Base-by-base conservation (phyloP, 2,888 invertebrate genomes). In the Psococerastis gibbosa region DNA sequence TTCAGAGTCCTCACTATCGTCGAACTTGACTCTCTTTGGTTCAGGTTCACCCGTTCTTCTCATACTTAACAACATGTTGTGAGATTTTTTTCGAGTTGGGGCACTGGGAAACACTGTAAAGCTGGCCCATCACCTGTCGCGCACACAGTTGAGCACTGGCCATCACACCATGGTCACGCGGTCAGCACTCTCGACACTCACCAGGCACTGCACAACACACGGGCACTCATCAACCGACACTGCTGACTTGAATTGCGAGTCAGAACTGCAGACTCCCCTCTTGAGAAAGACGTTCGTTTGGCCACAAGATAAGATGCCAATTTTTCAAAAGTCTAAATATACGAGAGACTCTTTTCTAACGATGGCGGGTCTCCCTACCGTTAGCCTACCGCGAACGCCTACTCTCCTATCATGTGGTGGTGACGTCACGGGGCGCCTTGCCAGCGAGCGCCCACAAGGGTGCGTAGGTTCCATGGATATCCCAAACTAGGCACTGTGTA, bases 381-480 rank as follows among this genome's bases (percentile, higher is more conserved):
- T 38, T 38, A 38, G 38, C 38, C 38, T 38, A 20, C 33, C 20
- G 38, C 20, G 20, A 20, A 38, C 38, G 38, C 38, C 38, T 13
- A 38, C 38, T 13, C 18, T 13, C 20, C 33, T 15, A 33, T 33
- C 33, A 33, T 33, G 33, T 33, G 33, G 15, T 16, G 17, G 38
- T 38, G 38, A 38, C 38, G 38, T 38, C 38, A 38, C n/a, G n/a
- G 38, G 38, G 38, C 18, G n/a, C 18, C 22, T 22, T 38, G 38
- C 38, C 38, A 38, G 38, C n/a, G 8, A 20, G 15, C 8, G 8
- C 16, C 11, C 6, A 11, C 8, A 27, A 11, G 11, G 27, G 38
- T 20, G 38, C 38, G 38, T 38, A 38, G 38, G 38, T 20, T 22
- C n/a, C n/a, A n/a, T n/a, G n/a, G n/a, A n/a, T n/a, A n/a, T n/a